Conservation (phyloP, 2,888 invertebrate genomes). For the Eilema depressum region DNA sequence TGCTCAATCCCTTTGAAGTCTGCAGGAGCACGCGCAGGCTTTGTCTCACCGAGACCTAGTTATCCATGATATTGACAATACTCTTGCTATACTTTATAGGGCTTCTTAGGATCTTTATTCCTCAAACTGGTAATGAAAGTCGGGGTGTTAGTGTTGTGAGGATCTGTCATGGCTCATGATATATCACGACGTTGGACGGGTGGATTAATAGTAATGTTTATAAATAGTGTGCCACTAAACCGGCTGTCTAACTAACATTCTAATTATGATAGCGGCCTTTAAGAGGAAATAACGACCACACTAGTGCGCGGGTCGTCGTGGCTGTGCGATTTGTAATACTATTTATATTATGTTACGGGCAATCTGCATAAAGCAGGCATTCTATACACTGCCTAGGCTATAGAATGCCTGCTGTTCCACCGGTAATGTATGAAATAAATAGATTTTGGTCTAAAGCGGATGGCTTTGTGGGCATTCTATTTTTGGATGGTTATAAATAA, state of each 20-base stretch:
- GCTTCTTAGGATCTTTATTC: background rate
- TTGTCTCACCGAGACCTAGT: background rate
- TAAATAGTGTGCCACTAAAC: background rate
- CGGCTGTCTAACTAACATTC: background rate
- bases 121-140: background rate
- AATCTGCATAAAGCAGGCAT: no score
- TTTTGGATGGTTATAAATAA: no score
- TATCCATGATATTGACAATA: background rate
- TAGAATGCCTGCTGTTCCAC: no score
- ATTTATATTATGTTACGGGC: no score
- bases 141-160: background rate
- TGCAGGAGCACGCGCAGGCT: background rate
- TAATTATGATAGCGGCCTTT: background rate
- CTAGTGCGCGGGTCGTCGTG: background rate
- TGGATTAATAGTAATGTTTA: background rate
- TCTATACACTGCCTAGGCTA: no score
- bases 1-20: background rate
- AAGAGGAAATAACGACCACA: background rate
- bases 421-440: no score
- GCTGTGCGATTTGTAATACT: background rate
- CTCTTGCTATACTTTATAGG: background rate
- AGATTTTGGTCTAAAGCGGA: no score
- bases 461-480: no score
- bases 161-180: background rate
- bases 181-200: background rate